Evolutionary conservation across 2,797 vertebrate species (phyloP), one percentile per base, ranked within the genome.

Genomic region (Sebastes diploproa): DNA sequence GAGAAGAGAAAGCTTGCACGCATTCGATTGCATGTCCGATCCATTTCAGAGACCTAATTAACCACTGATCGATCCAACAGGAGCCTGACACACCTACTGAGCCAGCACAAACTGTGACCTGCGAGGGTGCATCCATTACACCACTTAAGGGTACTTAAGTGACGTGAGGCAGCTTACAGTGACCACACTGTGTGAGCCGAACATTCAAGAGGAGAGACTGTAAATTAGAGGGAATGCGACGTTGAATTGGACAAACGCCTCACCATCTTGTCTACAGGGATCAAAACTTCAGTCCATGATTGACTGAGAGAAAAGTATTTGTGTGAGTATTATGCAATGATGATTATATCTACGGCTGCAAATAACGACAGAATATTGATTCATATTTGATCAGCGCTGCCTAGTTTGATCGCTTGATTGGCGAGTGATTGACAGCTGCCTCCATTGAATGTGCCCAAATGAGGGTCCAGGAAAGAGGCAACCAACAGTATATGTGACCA

Each of bases 11-110:
- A 66, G 64, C 52, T 58, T 56, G 73, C 66, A 66, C 30, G 67
- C 27, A 18, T 87, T 85, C 75, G 84, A 84, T 80, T 86, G 65
- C 80, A 83, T 74, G 78, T 81, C 77, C 50, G 59, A 84, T 89
- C 70, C 38, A 73, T 83, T 88, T 87, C 68, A 82, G 79, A 83
- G 73, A 84, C 67, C 75, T 87, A 88, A 94, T 92, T 90, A 92
- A 89, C 66, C 59, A 65, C 55, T 11, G 75, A 91, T 91, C 18
- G 46, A 91, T 92, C 78, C 58, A 62, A 34, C 78, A 75, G 78
- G 64, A 82, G 67, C n/a, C 81, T 63, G 69, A 87, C 82, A 87
- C 78, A 89, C 77, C 77, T 81, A 64, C 72, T 86, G 71, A 42
- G 50, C 69, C 68, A 36, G 58, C 78, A 75, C 75, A 77, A 84